Conservation (phyloP, 2,797 vertebrate species). For the Enteromius thamalakanensis region DNA sequence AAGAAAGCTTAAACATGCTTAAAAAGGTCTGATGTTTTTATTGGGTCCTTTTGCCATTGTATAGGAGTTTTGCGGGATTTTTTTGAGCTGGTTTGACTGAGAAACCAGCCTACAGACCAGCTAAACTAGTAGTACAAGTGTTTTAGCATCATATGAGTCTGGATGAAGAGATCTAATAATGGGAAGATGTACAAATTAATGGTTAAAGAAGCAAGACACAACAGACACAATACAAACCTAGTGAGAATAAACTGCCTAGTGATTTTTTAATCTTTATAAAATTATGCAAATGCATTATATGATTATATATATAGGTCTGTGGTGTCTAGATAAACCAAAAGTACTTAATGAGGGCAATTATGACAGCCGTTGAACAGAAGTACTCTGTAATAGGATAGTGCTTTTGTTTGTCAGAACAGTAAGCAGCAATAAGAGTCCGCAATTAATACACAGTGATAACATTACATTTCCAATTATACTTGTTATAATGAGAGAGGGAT, state of each 20-base stretch:
- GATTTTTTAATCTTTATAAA: not conserved
- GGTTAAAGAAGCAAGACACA: not conserved
- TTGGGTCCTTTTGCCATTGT: not conserved
- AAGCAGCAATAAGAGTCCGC: too few species aligned
- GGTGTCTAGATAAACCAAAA: slow-evolving; percentile 6
- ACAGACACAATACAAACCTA: not conserved
- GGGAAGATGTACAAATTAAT: not conserved
- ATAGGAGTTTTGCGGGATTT: not conserved
- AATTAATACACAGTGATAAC: not conserved
- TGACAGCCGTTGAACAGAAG: not conserved
- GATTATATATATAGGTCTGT: not conserved
- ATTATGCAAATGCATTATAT: not conserved
- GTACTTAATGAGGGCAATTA: not conserved
- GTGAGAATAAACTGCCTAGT: not conserved
- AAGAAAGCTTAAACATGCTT: not conserved
- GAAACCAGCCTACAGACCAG: not conserved
- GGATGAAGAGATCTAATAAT: not conserved
- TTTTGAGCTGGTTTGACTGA: not conserved
- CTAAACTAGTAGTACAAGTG: not conserved
- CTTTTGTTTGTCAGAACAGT: not conserved
- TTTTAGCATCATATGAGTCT: not conserved
- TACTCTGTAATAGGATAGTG: not conserved
- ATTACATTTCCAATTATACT: not conserved
- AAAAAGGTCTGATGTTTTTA: not conserved
- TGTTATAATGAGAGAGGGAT: not conserved